Evolutionary conservation across 2,888 invertebrate genomes (phyloP), one percentile per base, ranked within the genome.

Genomic region (Carcina quercana): DNA sequence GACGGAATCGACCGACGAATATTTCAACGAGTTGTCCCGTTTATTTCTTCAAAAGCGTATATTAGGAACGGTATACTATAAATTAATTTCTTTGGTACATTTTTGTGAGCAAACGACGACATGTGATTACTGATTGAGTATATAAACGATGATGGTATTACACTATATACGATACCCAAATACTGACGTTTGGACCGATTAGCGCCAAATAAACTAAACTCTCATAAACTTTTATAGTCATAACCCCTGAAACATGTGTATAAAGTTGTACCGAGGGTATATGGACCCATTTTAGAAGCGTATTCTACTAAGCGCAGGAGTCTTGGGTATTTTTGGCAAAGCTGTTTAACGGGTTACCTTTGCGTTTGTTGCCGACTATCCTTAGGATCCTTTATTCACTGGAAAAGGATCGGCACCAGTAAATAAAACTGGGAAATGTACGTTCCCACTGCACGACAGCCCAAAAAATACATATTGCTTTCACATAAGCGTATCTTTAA

Each of bases 91-190:
- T 82, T 82, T 82, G 80, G 80, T 82, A 79, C 68, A 66, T 63
- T 51, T 24, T 80, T 79, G 80, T 83, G 82, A 83, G 80, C 80
- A 79, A n/a, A n/a, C n/a, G n/a, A 79, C 61, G 69, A 70, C 55
- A 12, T 54, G 57, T 59, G 59, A 55, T 53, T 53, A 62, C 55
- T 57, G 61, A 47, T 51, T 53, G 62, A 68, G 59, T 67, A 66
- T 55, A 59, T 50, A 50, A 63, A 60, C 65, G 59, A 58, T 54
- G 52, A 55, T 56, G 53, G 55, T 54, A 12, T 28, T 28, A 43
- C 47, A 45, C 43, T 53, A 56, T 58, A 54, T 43, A 54, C 44
- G 49, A 60, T 59, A 64, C 54, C n/a, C 59, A 50, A 66, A 70
- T 68, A 69, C 63, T 68, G 62, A 53, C 50, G 54, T 53, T 63